Evolutionary conservation across 2,797 vertebrate species (phyloP).

Genomic region (Masticophis lateralis): DNA sequence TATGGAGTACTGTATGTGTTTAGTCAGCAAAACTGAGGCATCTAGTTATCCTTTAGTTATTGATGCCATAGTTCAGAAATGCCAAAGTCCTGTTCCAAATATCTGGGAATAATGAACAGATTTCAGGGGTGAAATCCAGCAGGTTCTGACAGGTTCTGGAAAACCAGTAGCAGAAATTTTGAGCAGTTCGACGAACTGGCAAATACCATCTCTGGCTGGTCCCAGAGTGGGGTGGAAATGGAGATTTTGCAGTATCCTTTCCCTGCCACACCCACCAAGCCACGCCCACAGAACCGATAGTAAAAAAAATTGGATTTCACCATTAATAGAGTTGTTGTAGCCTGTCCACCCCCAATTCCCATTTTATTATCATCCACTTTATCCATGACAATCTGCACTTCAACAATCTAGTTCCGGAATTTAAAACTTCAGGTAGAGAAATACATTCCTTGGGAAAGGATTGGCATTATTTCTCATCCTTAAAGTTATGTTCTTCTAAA

Average conservation of each 20-base stretch:
- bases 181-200: no score
- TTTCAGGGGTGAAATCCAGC: no score
- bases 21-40: not conserved
- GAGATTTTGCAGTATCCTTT: no score
- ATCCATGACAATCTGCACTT: not conserved
- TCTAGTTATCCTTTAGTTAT: not conserved
- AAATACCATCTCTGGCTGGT: no score
- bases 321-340: not conserved
- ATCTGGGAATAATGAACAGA: not conserved
- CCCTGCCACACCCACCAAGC: no score
- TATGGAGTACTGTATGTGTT: not conserved
- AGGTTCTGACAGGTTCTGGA: no score
- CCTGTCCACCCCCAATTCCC: not conserved
- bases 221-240: no score
- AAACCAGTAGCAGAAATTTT: no score
- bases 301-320: no score
- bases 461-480: not conserved
- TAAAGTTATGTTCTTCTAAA: not conserved
- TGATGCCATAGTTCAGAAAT: not conserved
- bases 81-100: not conserved
- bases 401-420: not conserved
- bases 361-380: not conserved
- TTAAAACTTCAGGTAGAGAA: not conserved
- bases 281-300: no score
- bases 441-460: not conserved